phyloP scores from a whole-genome alignment of 2,113 vertebrate genomes.

The Chaetodon trifascialis region DNA sequence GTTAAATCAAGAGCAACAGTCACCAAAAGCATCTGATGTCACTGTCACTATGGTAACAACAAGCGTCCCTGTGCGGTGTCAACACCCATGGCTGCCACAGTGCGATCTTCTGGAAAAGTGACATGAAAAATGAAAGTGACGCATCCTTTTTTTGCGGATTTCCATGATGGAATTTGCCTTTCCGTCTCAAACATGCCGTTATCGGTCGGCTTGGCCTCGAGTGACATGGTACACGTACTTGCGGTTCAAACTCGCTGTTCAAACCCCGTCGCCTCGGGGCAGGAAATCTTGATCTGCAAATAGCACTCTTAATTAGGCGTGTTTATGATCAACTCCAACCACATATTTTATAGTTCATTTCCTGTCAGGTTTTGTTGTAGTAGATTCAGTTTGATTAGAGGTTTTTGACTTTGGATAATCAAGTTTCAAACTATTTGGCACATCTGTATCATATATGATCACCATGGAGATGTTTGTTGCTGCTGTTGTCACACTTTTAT shows the following conservation, averaged over 20 bases:
- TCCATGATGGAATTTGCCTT: not conserved
- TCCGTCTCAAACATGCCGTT: not conserved
- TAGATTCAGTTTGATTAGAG: constrained; percentile 6
- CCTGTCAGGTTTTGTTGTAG: constrained; percentile 8
- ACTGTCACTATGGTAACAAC: not conserved
- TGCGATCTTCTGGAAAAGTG: not conserved
- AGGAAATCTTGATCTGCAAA: constrained; percentile 60
- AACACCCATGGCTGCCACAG: not conserved
- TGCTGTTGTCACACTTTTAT: not conserved
- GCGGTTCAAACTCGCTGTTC: constrained; percentile 23
- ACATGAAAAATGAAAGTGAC: not conserved
- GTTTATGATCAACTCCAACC: constrained; percentile 50
- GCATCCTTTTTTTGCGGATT: not conserved
- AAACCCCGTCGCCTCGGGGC: constrained; percentile 39
- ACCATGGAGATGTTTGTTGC: not conserved
- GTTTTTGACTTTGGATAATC: constrained; percentile 1
- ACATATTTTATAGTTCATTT: constrained; percentile 28
- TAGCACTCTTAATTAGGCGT: constrained; percentile 48
- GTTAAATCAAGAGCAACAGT: no score
- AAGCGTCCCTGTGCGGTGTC: not conserved
- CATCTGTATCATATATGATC: not conserved
- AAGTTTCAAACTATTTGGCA: not conserved
- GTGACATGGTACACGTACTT: constrained; percentile 12
- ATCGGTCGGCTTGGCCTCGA: constrained; percentile 26
- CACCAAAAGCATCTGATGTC: no score